Evolutionary conservation across 2,888 invertebrate genomes (phyloP), one percentile per base, ranked within the genome.

Genomic region (Nipponacmea schrenckii): DNA sequence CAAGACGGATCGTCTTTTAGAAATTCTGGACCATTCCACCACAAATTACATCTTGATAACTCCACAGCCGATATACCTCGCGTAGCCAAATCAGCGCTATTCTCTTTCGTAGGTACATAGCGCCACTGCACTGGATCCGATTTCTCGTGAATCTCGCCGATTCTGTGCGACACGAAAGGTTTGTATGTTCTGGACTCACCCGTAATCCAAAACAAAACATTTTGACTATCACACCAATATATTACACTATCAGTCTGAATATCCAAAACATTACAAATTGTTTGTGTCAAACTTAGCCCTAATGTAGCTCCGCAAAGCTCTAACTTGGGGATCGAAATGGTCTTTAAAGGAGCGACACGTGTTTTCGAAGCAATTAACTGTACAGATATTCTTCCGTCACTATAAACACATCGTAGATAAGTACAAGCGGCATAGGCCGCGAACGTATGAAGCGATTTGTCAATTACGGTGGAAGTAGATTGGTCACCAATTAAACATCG

Each of bases 71-170:
- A 27, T 24, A 64, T 17, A n/a, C 64, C 64, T 39, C 39, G 17
- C n/a, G 26, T 64, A 17, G 24, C 12, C n/a, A 17, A 50, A 50
- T 50, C 50, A 50, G n/a, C 20, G 50, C 50, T 50, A 50, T 50
- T 50, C 20, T 14, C 8, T 50, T 50, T 50, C 17, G n/a, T 50
- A n/a, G 50, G 20, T n/a, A 50, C 50, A 17, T 50, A 50, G 20
- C 50, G 50, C 50, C 50, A 50, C n/a, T 50, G 17, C 20, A n/a
- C 50, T n/a, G 50, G 50, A 50, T 50, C 50, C 20, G 50, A 50
- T 20, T n/a, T n/a, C 20, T 50, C 50, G 20, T 50, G 50, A n/a
- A 50, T 50, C 20, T 50, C 50, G 7, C 50, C 50, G 5, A 50
- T 15, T 17, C 50, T 17, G 20, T 50, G 50, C 20, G 50, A 50